phyloP scores from a whole-genome alignment of 2,113 vertebrate genomes.

The Protomyctophum bolini region DNA sequence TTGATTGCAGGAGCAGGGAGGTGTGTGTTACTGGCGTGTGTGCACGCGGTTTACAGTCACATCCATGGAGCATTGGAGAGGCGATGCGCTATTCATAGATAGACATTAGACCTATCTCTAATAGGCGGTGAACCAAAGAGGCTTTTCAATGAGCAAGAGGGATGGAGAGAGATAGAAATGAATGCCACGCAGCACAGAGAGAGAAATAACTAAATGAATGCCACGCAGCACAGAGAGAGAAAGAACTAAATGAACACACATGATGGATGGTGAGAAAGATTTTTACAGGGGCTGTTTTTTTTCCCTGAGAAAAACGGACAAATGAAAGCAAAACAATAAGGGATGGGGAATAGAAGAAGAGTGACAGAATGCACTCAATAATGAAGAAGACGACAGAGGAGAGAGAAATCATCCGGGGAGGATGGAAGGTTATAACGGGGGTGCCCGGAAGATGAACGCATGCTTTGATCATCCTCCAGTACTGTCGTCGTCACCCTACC shows the following conservation, averaged over 20 bases:
- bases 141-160: not conserved
- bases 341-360: not conserved
- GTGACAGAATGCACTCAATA: constrained; percentile 30
- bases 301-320: not conserved
- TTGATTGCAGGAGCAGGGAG: too few species aligned
- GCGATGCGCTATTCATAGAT: constrained; percentile 7
- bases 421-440: not conserved
- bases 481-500: not conserved
- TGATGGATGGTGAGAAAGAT: constrained; percentile 11
- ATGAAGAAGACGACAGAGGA: constrained; percentile 28
- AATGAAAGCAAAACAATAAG: not conserved
- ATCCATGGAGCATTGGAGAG: not conserved
- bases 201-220: constrained; percentile 3
- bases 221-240: not conserved
- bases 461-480: constrained; percentile 39
- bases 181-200: not conserved
- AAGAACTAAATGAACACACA: too few species aligned
- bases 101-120: not conserved
- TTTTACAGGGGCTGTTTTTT: not conserved
- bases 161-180: not conserved
- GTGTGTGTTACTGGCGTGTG: not conserved
- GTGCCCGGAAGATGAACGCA: constrained; percentile 38
- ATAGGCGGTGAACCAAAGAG: not conserved
- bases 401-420: not conserved
- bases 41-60: constrained; percentile 22